Evolutionary conservation across 2,888 invertebrate genomes (phyloP).

Genomic region (Sesamia inferens): DNA sequence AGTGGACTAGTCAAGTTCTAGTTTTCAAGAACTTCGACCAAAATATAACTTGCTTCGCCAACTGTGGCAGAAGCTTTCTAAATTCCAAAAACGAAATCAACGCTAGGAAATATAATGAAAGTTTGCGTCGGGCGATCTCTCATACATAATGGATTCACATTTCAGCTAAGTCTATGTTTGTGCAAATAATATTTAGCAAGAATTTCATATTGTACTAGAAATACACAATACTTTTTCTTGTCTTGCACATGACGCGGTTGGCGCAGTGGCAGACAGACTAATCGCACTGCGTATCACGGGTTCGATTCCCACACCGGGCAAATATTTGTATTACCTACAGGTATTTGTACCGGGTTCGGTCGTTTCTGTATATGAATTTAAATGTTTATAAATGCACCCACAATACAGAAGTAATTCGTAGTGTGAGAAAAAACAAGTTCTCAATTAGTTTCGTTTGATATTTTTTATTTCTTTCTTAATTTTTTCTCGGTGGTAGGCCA

Average conservation of each 20-base stretch:
- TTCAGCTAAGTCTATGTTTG: not conserved
- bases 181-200: conserved; percentile 11
- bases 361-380: too few relatives aligned
- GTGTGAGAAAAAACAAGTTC: not conserved
- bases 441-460: not conserved
- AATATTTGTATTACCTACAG: too few relatives aligned
- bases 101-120: conserved; percentile 21
- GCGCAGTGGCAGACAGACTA: too few relatives aligned
- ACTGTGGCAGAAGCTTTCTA: not conserved
- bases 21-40: not conserved
- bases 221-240: not conserved
- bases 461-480: too few relatives aligned
- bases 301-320: too few relatives aligned
- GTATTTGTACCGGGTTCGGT: too few relatives aligned
- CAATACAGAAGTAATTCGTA: too few relatives aligned
- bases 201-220: not conserved
- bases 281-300: too few relatives aligned
- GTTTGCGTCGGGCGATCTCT: conserved; percentile 8
- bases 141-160: conserved; percentile 37
- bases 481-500: too few relatives aligned
- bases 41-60: not conserved
- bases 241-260: too few relatives aligned
- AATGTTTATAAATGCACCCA: too few relatives aligned
- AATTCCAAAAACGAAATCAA: not conserved
- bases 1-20: too few relatives aligned